Conservation (phyloP, 2,113 vertebrate genomes). For the Sterrhoptilus dennistouni region DNA sequence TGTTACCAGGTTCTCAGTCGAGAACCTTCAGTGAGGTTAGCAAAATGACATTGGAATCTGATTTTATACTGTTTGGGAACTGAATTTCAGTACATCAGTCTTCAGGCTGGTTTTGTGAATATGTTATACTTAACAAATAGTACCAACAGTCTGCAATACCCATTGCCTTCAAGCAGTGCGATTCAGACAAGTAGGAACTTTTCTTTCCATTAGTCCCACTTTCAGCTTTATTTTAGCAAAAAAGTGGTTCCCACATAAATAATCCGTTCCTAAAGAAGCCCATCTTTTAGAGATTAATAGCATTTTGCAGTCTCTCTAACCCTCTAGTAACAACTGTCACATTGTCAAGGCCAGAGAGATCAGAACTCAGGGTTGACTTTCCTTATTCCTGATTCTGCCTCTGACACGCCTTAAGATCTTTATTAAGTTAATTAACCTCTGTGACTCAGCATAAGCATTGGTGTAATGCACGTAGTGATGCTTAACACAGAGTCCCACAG, state of each 20-base stretch:
- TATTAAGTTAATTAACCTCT: conserved; percentile 59
- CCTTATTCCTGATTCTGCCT: not conserved
- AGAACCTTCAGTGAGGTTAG: not conserved
- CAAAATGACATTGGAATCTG: not conserved
- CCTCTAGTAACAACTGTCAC: not conserved
- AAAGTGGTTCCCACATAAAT: not conserved
- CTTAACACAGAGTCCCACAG: not conserved
- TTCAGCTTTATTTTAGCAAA: conserved; percentile 5
- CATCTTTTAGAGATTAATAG: not conserved
- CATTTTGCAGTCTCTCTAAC: not conserved
- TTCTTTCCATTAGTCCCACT: not conserved
- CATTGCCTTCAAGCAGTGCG: not conserved
- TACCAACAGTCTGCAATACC: not conserved
- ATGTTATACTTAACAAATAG: not conserved
- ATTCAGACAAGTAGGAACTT: conserved; percentile 13
- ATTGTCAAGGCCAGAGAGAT: not conserved
- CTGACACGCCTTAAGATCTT: not conserved
- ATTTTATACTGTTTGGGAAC: not conserved
- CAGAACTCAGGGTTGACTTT: not conserved
- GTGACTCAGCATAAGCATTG: conserved; percentile 38
- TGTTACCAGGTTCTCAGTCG: not conserved
- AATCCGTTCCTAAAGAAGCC: not conserved
- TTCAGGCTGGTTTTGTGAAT: not conserved
- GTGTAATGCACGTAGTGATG: conserved; percentile 22
- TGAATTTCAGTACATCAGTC: not conserved